Conservation (phyloP, 2,888 invertebrate species). For the Xestia sexstrigata region DNA sequence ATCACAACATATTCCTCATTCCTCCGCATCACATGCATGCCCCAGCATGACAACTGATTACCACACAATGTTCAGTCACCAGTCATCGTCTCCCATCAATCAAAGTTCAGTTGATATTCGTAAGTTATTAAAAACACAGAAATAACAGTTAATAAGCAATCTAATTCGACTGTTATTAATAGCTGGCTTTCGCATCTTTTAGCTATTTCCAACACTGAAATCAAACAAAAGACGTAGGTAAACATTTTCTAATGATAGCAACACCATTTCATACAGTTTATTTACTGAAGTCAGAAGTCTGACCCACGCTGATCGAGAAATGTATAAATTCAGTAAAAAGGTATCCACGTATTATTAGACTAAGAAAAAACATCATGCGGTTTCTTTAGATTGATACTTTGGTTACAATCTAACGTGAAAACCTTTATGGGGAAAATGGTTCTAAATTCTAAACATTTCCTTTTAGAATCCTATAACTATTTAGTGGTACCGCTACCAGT, state of each 20-base stretch:
- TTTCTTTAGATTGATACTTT: neutral
- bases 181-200: constrained; percentile 44
- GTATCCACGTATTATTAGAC: constrained; percentile 14
- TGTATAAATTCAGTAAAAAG: constrained; percentile 41
- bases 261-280: constrained; percentile 50
- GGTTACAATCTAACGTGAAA: neutral
- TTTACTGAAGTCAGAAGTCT: constrained; percentile 48
- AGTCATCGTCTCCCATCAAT: constrained; percentile 1
- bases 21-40: neutral
- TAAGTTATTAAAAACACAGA: constrained; percentile 1
- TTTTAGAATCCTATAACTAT: neutral
- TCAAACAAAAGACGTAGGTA: constrained; percentile 54
- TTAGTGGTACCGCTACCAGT: neutral
- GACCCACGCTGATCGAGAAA: constrained; percentile 39
- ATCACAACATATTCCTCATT: neutral
- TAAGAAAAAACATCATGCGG: neutral
- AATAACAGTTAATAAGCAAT: constrained; percentile 34
- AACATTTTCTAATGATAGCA: constrained; percentile 56
- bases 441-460: neutral
- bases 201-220: constrained; percentile 47
- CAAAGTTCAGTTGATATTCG: constrained; percentile 26
- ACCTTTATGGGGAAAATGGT: neutral
- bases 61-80: neutral
- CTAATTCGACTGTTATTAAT: constrained; percentile 47
- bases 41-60: neutral